A percentile compares a stretch with the other conserved stretches of the same genome.
These are phyloP conservation scores for Pyrgus malvae DNA, from an alignment of 2,888 invertebrate genomes.

Conservation along the genomic window DNA sequence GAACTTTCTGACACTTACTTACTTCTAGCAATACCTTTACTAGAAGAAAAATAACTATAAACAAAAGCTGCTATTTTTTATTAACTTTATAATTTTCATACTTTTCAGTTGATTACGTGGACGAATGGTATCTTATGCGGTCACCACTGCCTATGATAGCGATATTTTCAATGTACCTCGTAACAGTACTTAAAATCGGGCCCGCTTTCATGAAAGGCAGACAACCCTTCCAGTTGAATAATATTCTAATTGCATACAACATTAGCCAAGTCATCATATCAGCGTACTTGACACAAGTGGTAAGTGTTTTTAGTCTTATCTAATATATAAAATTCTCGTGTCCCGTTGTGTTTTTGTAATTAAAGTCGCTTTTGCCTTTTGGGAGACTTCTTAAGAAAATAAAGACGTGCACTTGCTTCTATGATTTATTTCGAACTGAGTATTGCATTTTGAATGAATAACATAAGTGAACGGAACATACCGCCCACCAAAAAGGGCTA, in stretches of 20 bases:
- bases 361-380: too few species aligned
- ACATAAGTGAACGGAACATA: too few species aligned
- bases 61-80: not conserved
- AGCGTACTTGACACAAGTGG: conserved; percentile 71
- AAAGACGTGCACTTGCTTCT: too few species aligned
- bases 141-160: conserved; percentile 79
- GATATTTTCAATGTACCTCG: conserved; percentile 76
- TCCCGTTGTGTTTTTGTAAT: too few species aligned
- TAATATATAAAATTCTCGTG: too few species aligned
- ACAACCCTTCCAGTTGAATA: conserved; percentile 81
- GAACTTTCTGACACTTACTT: too few species aligned
- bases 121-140: conserved; percentile 82
- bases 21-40: too few species aligned
- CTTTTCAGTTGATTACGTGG: conserved; percentile 47
- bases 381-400: too few species aligned
- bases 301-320: conserved; percentile 43
- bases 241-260: conserved; percentile 84
- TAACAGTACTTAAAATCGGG: conserved; percentile 85
- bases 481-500: too few species aligned
- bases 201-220: conserved; percentile 86
- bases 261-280: conserved; percentile 83
- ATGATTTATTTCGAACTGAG: too few species aligned
- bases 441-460: too few species aligned
- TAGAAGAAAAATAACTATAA: too few species aligned
- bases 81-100: not conserved